Evolutionary conservation across 2,797 vertebrate species (phyloP), one percentile per base, ranked within the genome.

Genomic region (Acanthornis magna): DNA sequence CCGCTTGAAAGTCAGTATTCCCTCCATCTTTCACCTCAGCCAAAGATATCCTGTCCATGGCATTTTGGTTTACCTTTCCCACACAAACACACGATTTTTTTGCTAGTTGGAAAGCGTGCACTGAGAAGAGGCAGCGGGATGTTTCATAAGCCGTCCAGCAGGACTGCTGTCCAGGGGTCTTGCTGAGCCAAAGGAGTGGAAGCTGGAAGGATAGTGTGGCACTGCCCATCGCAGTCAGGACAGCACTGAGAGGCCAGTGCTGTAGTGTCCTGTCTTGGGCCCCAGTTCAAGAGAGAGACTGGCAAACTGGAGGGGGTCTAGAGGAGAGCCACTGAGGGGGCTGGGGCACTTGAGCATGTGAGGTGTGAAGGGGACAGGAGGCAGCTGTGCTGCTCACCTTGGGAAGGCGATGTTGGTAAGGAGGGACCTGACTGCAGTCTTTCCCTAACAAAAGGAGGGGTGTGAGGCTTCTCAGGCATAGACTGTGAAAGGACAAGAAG

Each of bases 261-360:
- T 50, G 34, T 36, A 23, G 29, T 30, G 16, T 34, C 45, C 50
- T 57, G 29, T 25, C 57, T 51, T 21, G 34, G 19, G 11, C 25
- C 17, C 20, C 30, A 30, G 0, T 42, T 51, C 61, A 14, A 23
- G 48, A 70, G 38, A 32, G 27, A 54, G 63, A 17, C 16, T 54
- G 60, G 23, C 40, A 62, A 66, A 40, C 43, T 80, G 30, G 40
- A 77, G 72, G 48, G 30, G 5, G 22, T 63, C 60, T 45, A 48
- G 36, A 63, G 57, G 19, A 73, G 51, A 68, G 47, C 23, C 38
- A 16, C 26, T 11, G 55, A 26, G 51, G 36, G 27, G 25, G 13
- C 36, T 70, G 48, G 57, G 48, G 6, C 8, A 3, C 62, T 61
- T 65, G n/a, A 66, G n/a, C 18, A 40, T 4, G 0, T 0, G 0